Conservation (phyloP, 2,888 invertebrate genomes). For the Melanophora roralis region DNA sequence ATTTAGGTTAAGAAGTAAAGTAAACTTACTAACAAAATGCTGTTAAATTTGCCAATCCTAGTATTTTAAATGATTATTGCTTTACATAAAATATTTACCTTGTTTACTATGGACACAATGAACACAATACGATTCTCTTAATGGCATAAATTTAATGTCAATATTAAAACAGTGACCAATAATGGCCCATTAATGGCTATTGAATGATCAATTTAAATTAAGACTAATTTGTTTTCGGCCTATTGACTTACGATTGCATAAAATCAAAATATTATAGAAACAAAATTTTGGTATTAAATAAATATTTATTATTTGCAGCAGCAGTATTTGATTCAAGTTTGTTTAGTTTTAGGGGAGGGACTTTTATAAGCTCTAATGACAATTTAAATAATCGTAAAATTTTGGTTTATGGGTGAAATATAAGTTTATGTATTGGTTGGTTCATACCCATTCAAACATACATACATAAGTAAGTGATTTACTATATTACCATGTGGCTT, state of each 20-base stretch:
- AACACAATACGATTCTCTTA: neutral
- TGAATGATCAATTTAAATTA: conserved; percentile 34
- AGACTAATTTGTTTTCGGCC: conserved; percentile 38
- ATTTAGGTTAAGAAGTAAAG: neutral
- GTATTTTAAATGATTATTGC: conserved; percentile 16
- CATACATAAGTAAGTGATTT: too few species aligned
- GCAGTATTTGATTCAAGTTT: neutral
- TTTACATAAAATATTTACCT: conserved; percentile 30
- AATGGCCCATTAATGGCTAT: conserved; percentile 1
- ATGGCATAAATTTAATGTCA: conserved; percentile 27
- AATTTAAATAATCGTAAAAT: conserved; percentile 34
- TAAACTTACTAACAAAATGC: conserved; percentile 1
- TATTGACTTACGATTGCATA: conserved; percentile 41
- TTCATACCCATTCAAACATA: neutral
- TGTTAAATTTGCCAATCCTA: conserved; percentile 37
- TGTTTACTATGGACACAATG: neutral
- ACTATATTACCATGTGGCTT: neutral
- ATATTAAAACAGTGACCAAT: conserved; percentile 10
- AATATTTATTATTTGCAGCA: conserved; percentile 32
- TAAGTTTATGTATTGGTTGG: neutral
- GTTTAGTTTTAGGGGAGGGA: conserved; percentile 13
- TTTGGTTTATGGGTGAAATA: conserved; percentile 15
- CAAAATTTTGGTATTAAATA: too few species aligned
- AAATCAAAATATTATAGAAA: conserved; percentile 34
- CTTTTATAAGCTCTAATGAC: conserved; percentile 7